phyloP scores from a whole-genome alignment of 2,797 vertebrate species.

The Vireo griseus region DNA sequence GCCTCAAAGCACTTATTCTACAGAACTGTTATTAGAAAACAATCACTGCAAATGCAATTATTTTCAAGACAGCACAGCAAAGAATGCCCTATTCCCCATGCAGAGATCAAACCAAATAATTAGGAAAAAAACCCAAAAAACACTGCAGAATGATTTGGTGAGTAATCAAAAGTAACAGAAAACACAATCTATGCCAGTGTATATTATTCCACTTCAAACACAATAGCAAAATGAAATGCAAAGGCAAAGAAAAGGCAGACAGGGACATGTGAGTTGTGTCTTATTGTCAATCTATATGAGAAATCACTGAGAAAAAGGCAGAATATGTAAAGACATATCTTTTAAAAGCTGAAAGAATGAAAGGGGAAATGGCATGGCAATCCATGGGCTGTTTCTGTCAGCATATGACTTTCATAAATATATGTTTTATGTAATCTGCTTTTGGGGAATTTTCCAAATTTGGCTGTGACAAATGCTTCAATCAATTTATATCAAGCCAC shows the following conservation, averaged over 20 bases:
- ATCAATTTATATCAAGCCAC: background rate
- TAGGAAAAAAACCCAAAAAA: background rate
- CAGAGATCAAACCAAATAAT: slow-evolving; percentile 39
- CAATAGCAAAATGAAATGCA: slow-evolving; percentile 13
- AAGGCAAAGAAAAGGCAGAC: background rate
- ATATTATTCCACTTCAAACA: slow-evolving; percentile 14
- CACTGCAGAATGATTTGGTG: background rate
- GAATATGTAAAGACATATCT: background rate
- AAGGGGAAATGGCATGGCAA: background rate
- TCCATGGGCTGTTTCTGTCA: background rate
- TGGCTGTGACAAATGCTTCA: background rate
- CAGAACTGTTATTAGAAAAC: slow-evolving; percentile 30
- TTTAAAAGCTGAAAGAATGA: background rate
- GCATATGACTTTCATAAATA: background rate
- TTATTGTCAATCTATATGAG: background rate
- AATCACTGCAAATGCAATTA: slow-evolving; percentile 42
- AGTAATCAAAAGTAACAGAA: slow-evolving; percentile 45
- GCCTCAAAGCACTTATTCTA: background rate
- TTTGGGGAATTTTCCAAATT: background rate
- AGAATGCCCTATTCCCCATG: slow-evolving; percentile 26
- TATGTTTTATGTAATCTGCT: background rate
- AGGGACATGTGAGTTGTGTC: background rate
- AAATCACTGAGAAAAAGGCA: slow-evolving; percentile 17
- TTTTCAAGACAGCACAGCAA: slow-evolving; percentile 35
- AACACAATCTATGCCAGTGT: background rate